Conservation (phyloP, 2,113 vertebrate genomes). For the Ammodytes dubius region DNA sequence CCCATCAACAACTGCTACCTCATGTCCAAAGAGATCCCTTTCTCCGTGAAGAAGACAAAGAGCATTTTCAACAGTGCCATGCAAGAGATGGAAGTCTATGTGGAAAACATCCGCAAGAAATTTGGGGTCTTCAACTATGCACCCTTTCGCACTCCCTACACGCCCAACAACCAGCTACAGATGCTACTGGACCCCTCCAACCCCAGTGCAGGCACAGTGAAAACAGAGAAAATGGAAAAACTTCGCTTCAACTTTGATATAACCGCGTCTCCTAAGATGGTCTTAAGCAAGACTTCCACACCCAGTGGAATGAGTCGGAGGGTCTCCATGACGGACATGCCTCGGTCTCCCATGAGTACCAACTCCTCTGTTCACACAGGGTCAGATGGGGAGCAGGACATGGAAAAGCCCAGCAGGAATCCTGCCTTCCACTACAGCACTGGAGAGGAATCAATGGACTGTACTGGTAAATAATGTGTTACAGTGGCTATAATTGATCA, state of each 20-base stretch:
- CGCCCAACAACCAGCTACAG: constrained; percentile 97
- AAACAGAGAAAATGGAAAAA: constrained; percentile 94
- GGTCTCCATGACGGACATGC: constrained; percentile 95
- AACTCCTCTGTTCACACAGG: constrained; percentile 98
- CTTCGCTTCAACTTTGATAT: constrained; percentile 98
- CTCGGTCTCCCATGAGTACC: constrained; percentile 96
- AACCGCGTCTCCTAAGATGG: constrained; percentile 96
- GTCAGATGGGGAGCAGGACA: constrained; percentile 94
- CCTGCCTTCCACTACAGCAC: constrained; percentile 93
- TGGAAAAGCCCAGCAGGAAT: constrained; percentile 89
- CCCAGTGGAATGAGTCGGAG: constrained; percentile 88
- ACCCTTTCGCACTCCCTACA: constrained; percentile 96
- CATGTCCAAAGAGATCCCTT: constrained; percentile 99
- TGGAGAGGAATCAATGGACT: constrained; percentile 98
- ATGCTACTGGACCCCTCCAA: constrained; percentile 95
- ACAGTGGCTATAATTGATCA: background rate
- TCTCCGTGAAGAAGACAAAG: constrained; percentile 99
- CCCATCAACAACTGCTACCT: constrained; percentile 99
- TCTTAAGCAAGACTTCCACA: constrained; percentile 91
- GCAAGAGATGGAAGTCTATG: constrained; percentile 99
- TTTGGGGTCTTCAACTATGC: constrained; percentile 98
- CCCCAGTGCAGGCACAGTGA: constrained; percentile 92
- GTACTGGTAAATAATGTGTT: constrained; percentile 82
- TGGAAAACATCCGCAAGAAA: constrained; percentile 97
- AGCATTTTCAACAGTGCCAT: constrained; percentile 99